phyloP scores from a whole-genome alignment of 2,888 invertebrate species.

The Oxystoma pomonae region DNA sequence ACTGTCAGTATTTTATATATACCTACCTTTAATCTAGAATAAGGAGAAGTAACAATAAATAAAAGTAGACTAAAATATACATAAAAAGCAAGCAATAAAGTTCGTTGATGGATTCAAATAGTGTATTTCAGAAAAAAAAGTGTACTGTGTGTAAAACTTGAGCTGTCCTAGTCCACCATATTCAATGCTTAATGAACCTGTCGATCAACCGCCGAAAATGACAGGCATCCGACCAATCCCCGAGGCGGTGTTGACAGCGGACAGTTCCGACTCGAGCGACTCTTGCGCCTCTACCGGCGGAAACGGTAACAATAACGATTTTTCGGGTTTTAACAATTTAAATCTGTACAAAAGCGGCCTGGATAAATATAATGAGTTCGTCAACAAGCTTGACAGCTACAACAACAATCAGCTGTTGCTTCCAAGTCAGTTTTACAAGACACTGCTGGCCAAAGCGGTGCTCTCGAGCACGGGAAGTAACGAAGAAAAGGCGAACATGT shows the following conservation, averaged over 20 bases:
- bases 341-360: conserved; percentile 39
- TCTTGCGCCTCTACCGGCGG: conserved; percentile 33
- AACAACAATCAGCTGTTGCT: conserved; percentile 53
- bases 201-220: conserved; percentile 35
- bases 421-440: conserved; percentile 76
- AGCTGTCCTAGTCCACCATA: too few relatives aligned
- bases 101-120: too few relatives aligned
- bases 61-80: too few relatives aligned
- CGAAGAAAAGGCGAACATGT: conserved; percentile 46
- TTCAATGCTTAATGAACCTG: too few relatives aligned
- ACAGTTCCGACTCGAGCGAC: conserved; percentile 45
- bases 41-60: not conserved
- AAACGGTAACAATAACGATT: conserved; percentile 33
- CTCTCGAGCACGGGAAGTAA: conserved; percentile 54
- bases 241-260: conserved; percentile 38
- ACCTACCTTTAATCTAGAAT: not conserved
- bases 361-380: conserved; percentile 44
- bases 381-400: conserved; percentile 47
- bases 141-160: too few relatives aligned
- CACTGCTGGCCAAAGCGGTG: conserved; percentile 69
- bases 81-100: too few relatives aligned
- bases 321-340: conserved; percentile 22
- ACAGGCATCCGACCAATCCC: conserved; percentile 40
- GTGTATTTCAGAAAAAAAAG: too few relatives aligned
- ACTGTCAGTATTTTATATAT: conserved; percentile 1